Conservation (phyloP, 64 coral and sea anemone genomes). For the Pocillopora verrucosa region DNA sequence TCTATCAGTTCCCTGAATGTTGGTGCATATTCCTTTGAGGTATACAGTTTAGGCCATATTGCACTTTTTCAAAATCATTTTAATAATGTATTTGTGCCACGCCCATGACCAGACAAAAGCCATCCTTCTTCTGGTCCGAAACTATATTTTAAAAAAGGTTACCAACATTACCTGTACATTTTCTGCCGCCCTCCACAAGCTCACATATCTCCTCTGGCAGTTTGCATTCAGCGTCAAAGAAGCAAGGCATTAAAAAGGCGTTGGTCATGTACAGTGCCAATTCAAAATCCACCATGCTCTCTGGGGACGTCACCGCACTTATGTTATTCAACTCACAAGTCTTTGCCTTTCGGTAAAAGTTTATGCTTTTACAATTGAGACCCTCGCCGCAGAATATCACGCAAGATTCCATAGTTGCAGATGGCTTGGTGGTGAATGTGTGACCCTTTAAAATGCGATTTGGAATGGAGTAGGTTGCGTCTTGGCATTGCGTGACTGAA, state of each 20-base stretch:
- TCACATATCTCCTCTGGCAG: not conserved
- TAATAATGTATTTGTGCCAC: too few relatives aligned
- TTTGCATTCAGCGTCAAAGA: not conserved
- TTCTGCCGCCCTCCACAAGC: not conserved
- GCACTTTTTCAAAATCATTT: too few relatives aligned
- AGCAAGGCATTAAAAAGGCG: not conserved
- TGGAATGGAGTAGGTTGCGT: not conserved
- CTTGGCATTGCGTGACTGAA: not conserved
- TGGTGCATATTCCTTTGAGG: too few relatives aligned
- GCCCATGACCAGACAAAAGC: too few relatives aligned
- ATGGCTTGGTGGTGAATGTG: not conserved
- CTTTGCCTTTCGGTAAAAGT: constrained; percentile 17
- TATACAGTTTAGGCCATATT: too few relatives aligned
- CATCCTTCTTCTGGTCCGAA: too few relatives aligned
- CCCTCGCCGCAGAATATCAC: not conserved
- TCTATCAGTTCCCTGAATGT: too few relatives aligned
- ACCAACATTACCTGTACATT: not conserved
- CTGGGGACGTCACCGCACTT: not conserved
- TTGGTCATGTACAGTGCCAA: not conserved
- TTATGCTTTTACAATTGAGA: constrained; percentile 1
- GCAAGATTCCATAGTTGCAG: not conserved
- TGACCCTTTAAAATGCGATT: not conserved
- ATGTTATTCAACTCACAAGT: constrained; percentile 16
- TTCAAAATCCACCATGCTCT: not conserved
- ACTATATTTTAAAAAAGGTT: too few relatives aligned